Evolutionary conservation across 2,888 invertebrate species (phyloP), one percentile per base, ranked within the genome.

Genomic region (Tromatobia lineatoria): DNA sequence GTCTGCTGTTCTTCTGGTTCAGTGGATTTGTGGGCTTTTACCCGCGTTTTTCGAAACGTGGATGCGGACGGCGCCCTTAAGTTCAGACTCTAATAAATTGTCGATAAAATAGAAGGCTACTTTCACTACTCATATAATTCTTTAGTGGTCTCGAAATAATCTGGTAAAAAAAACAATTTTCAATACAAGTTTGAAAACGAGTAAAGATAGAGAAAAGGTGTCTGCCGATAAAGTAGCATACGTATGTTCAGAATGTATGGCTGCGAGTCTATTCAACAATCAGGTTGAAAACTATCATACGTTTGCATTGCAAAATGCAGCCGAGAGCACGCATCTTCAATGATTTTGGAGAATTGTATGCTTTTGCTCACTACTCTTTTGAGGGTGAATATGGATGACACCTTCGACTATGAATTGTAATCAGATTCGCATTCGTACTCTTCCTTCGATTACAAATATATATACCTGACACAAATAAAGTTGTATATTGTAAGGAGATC

Each of bases 331-430:
- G 61, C 13, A 20, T 20, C 15, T 13, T n/a, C 15, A 13, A 13
- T 57, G 20, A 6, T 3, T 38, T 2, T 18, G 38, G 45, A n/a
- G 25, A 69, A 15, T n/a, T 29, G 38, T 18, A 2, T 52, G 34
- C 70, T 47, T 47, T 67, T 23, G 2, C 45, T 20, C 11, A 11
- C 45, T n/a, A 45, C 23, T 57, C 54, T 42, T 20, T 38, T 15
- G 15, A 38, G 57, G 20, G 57, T 71, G 57, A 57, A 71, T 71
- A 57, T 18, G 38, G 38, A 71, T 52, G 29, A 52, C 69, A 50
- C 25, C 50, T 69, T 29, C 45, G 25, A n/a, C n/a, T 15, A 50
- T 25, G 50, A 47, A 20, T 69, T 10, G 10, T 50, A 69, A 47
- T 69, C 50, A 15, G 3, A 25, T 20, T 29, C 52, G 25, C 7